Conservation (phyloP, 2,113 vertebrate species). For the Ovibos moschatus region DNA sequence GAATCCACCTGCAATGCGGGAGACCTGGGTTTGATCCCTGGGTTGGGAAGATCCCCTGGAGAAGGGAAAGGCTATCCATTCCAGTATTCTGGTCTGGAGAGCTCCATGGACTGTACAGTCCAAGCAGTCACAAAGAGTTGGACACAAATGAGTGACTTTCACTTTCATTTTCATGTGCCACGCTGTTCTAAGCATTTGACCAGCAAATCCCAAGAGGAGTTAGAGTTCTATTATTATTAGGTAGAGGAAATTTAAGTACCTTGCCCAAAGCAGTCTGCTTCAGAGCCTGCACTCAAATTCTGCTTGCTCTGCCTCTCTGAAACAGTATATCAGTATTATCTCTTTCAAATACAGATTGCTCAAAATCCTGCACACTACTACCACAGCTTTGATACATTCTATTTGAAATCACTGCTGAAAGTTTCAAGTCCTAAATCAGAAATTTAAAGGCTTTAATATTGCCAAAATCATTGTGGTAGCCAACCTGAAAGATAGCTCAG, state of each 20-base stretch:
- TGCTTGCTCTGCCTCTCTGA: background rate
- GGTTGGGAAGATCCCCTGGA: background rate
- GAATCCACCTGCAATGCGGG: background rate
- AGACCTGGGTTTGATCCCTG: background rate
- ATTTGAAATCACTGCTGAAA: slow-evolving; percentile 8
- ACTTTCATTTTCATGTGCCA: background rate
- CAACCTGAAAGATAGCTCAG: background rate
- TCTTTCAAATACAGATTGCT: background rate
- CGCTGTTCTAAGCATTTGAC: background rate
- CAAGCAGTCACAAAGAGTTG: background rate
- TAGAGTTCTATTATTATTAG: background rate
- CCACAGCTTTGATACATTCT: background rate
- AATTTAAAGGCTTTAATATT: background rate
- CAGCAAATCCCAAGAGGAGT: background rate
- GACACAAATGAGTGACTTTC: background rate
- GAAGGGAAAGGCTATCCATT: background rate
- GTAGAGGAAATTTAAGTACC: background rate
- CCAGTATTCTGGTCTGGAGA: background rate
- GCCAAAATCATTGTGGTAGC: background rate
- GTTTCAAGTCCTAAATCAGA: background rate
- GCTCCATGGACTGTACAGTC: background rate
- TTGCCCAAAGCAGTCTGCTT: background rate
- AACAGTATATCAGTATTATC: background rate
- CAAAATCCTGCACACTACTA: slow-evolving; percentile 6
- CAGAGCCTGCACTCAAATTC: background rate